Evolutionary conservation across 64 coral and sea anemone genomes (phyloP).

Genomic region (Dendrophyllia cribrosa): DNA sequence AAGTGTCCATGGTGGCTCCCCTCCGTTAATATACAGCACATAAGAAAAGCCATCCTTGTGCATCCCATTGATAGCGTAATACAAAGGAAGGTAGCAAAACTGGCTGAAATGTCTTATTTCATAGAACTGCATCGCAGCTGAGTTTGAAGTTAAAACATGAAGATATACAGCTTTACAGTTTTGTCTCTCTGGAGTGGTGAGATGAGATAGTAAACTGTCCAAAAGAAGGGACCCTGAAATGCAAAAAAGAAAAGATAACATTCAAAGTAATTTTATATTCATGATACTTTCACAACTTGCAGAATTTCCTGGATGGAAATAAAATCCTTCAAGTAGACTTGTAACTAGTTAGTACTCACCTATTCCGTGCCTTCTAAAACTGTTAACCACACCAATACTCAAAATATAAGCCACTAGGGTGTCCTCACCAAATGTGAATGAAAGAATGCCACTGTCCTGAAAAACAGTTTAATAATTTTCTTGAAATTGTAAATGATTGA

Average conservation of each 20-base stretch:
- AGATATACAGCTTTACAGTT: constrained; percentile 97
- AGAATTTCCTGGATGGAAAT: too few relatives aligned
- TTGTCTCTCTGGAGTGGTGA: constrained; percentile 90
- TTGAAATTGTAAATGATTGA: too few relatives aligned
- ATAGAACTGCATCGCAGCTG: constrained; percentile 93
- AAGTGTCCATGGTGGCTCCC: constrained; percentile 95
- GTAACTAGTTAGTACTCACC: constrained; percentile 49
- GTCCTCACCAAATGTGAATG: constrained; percentile 80
- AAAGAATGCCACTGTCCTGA: constrained; percentile 93
- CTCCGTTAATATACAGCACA: constrained; percentile 98
- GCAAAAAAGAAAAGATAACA: not conserved
- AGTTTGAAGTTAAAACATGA: constrained; percentile 96
- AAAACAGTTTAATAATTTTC: not conserved
- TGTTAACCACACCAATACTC: constrained; percentile 94
- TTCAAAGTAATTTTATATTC: too few relatives aligned
- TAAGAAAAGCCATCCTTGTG: constrained; percentile 94
- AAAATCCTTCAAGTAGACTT: too few relatives aligned
- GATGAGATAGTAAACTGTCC: constrained; percentile 85
- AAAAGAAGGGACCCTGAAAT: constrained; percentile 86
- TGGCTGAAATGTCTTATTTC: constrained; percentile 80
- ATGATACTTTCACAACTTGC: too few relatives aligned
- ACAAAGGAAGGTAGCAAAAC: constrained; percentile 92
- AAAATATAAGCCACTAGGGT: constrained; percentile 89
- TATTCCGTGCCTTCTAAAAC: constrained; percentile 92
- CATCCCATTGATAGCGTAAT: constrained; percentile 94